Percentiles rank a stretch among this genome's conserved stretches.
phyloP scores from a whole-genome alignment of 1,140 invertebrate genomes.

The Drosophila sproati region DNA sequence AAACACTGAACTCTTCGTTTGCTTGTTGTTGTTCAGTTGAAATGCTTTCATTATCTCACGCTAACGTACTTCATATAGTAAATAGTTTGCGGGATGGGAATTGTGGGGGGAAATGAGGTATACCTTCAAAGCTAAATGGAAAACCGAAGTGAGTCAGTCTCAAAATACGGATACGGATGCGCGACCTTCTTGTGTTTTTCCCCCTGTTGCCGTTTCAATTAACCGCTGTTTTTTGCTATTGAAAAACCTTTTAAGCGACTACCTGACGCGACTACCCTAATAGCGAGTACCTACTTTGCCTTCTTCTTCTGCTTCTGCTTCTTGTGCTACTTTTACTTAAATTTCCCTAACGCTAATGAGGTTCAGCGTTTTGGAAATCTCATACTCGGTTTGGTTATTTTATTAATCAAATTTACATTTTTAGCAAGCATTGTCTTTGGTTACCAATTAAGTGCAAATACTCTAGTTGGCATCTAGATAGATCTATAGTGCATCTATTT shows the following conservation, averaged over 20 bases:
- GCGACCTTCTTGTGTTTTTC: conserved; percentile 33
- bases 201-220: conserved; percentile 26
- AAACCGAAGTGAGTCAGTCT: conserved; percentile 50
- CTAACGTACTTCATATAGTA: conserved; percentile 2
- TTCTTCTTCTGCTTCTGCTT: conserved; percentile 1
- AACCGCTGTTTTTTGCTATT: neutral
- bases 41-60: conserved; percentile 74
- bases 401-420: conserved; percentile 36
- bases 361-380: conserved; percentile 47
- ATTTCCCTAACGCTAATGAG: conserved; percentile 27
- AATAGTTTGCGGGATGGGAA: neutral
- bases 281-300: neutral
- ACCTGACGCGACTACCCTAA: conserved; percentile 43
- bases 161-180: conserved; percentile 38
- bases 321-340: neutral
- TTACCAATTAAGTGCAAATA: conserved; percentile 66
- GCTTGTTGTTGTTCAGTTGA: conserved; percentile 56
- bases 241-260: conserved; percentile 46
- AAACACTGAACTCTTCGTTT: conserved; percentile 16
- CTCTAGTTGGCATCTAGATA: conserved; percentile 22
- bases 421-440: conserved; percentile 52
- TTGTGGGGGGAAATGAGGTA: neutral
- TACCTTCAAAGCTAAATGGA: conserved; percentile 55
- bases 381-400: conserved; percentile 22
- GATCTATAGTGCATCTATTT: neutral